phyloP scores from a whole-genome alignment of 2,888 invertebrate genomes.

The Chalcosyrphus nemorum region DNA sequence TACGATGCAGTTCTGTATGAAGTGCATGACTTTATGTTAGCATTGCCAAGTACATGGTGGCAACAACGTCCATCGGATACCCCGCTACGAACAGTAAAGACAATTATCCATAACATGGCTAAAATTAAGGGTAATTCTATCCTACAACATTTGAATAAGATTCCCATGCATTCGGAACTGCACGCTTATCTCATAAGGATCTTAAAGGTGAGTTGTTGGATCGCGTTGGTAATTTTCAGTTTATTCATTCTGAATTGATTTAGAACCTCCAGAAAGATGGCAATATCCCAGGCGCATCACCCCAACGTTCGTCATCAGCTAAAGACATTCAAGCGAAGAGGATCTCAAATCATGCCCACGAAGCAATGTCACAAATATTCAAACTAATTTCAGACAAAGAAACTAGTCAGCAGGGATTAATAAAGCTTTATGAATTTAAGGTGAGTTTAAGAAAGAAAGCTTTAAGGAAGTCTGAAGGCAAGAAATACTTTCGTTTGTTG shows the following conservation, averaged over 20 bases:
- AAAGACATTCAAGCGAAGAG: constrained; percentile 83
- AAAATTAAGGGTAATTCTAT: constrained; percentile 93
- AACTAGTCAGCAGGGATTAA: constrained; percentile 90
- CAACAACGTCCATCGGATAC: constrained; percentile 91
- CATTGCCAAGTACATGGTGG: constrained; percentile 94
- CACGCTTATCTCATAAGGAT: constrained; percentile 92
- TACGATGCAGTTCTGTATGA: constrained; percentile 91
- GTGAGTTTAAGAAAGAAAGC: constrained; percentile 69
- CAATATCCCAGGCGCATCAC: constrained; percentile 81
- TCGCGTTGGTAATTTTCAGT: not conserved
- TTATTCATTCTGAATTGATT: constrained; percentile 9
- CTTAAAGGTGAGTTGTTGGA: constrained; percentile 83
- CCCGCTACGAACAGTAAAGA: constrained; percentile 96
- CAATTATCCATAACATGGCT: constrained; percentile 94
- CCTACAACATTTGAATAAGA: constrained; percentile 89
- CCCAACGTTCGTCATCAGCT: constrained; percentile 78
- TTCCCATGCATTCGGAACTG: constrained; percentile 91
- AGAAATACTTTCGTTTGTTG: not conserved
- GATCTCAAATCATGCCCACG: constrained; percentile 91
- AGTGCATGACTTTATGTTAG: constrained; percentile 93
- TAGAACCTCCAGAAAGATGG: constrained; percentile 84
- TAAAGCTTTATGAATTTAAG: constrained; percentile 81
- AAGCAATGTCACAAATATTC: constrained; percentile 93
- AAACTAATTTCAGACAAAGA: constrained; percentile 95
- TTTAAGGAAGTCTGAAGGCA: not conserved